Evolutionary conservation across 2,888 invertebrate genomes (phyloP).

Genomic region (Ophion costatus): DNA sequence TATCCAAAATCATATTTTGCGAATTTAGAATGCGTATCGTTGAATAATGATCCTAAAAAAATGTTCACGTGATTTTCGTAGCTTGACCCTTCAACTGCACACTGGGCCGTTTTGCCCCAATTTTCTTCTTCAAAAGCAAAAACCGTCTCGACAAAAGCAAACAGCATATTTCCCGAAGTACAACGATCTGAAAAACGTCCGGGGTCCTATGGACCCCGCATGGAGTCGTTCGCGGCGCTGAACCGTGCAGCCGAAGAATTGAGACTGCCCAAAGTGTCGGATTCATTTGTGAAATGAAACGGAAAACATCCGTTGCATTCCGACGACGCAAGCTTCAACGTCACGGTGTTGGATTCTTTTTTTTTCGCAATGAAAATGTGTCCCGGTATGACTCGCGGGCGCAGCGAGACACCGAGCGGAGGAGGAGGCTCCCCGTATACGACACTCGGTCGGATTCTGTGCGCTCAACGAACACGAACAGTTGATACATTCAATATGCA

Average conservation of each 20-base stretch:
- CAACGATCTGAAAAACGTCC: neutral
- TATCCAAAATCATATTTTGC: too few relatives aligned
- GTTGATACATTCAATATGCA: slow-evolving; percentile 24
- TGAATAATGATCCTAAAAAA: too few relatives aligned
- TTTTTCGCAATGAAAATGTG: slow-evolving; percentile 29
- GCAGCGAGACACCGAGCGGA: slow-evolving; percentile 31
- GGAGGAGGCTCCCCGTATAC: slow-evolving; percentile 43
- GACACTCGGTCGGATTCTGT: slow-evolving; percentile 57
- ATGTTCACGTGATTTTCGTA: too few relatives aligned
- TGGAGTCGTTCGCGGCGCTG: too few relatives aligned
- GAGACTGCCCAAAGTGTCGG: too few relatives aligned
- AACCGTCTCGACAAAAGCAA: too few relatives aligned
- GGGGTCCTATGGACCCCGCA: too few relatives aligned
- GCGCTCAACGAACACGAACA: slow-evolving; percentile 38
- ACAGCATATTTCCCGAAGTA: neutral
- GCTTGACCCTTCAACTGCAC: too few relatives aligned
- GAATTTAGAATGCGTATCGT: too few relatives aligned
- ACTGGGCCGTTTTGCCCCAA: too few relatives aligned
- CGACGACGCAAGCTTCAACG: neutral
- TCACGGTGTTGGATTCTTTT: neutral
- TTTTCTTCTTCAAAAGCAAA: neutral
- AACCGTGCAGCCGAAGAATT: too few relatives aligned
- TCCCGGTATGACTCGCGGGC: slow-evolving; percentile 30
- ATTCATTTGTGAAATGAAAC: neutral
- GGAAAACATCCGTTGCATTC: neutral